These are phyloP conservation scores for Otolemur crassicaudatus DNA, from an alignment of 2,797 vertebrate genomes.

Conservation along the genomic window DNA sequence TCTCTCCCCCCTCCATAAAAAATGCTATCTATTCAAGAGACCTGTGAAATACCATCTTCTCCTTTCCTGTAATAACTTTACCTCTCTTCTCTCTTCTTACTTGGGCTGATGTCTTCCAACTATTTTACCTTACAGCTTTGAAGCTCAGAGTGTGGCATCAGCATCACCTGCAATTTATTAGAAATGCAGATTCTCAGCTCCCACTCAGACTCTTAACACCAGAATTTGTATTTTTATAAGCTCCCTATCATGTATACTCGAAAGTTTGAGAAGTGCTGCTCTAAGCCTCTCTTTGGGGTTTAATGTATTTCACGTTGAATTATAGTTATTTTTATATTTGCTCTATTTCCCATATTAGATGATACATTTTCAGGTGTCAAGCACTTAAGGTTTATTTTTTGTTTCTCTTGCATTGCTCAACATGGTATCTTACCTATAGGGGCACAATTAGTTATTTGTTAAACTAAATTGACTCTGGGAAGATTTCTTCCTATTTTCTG, in stretches of 20 bases:
- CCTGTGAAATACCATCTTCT: background rate
- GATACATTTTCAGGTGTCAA: background rate
- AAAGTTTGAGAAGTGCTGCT: background rate
- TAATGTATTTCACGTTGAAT: background rate
- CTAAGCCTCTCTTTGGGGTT: background rate
- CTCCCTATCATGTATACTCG: background rate
- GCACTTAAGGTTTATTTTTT: background rate
- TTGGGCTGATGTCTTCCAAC: background rate
- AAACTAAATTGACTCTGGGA: background rate
- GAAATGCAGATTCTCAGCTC: background rate
- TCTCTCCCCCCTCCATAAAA: background rate
- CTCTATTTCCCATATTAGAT: background rate
- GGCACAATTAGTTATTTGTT: background rate
- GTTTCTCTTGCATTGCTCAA: background rate
- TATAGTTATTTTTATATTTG: background rate
- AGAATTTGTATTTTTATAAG: background rate
- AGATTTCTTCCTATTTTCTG: background rate
- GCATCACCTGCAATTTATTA: background rate
- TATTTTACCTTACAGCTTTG: background rate
- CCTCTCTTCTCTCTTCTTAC: background rate
- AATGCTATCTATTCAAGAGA: background rate
- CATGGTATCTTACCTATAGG: background rate
- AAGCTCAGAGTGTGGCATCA: background rate
- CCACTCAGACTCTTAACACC: background rate
- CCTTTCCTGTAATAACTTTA: background rate